phyloP scores from a whole-genome alignment of 2,113 vertebrate genomes.

The Cygnus atratus region DNA sequence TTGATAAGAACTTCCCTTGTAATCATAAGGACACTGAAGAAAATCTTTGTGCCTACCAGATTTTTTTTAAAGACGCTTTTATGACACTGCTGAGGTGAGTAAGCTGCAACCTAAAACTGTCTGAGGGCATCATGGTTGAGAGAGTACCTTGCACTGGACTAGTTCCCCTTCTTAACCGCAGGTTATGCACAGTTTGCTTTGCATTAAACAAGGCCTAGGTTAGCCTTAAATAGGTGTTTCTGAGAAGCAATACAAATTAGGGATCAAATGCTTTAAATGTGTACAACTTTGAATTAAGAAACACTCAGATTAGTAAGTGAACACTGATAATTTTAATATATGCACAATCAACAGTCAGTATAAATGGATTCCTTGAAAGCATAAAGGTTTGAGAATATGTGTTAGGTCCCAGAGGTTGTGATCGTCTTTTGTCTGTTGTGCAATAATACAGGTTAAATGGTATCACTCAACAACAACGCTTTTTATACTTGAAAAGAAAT shows the following conservation, averaged over 20 bases:
- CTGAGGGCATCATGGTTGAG: not conserved
- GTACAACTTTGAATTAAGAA: not conserved
- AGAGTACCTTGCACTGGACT: not conserved
- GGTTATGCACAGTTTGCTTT: not conserved
- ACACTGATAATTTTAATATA: not conserved
- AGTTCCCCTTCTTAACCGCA: not conserved
- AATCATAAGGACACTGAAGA: not conserved
- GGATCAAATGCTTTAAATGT: constrained; percentile 9
- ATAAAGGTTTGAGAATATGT: not conserved
- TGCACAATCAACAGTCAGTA: not conserved
- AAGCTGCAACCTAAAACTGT: not conserved
- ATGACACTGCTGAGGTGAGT: not conserved
- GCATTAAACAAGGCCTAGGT: not conserved
- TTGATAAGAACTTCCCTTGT: not conserved
- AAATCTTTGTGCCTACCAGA: constrained; percentile 38
- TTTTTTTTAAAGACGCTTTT: not conserved
- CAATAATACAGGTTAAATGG: constrained; percentile 66
- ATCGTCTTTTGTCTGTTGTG: constrained; percentile 64
- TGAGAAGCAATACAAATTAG: constrained; percentile 42
- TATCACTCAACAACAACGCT: constrained; percentile 68
- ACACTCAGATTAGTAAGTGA: not conserved
- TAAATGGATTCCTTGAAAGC: constrained; percentile 40
- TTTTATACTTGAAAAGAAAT: constrained; percentile 81
- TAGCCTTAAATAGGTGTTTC: constrained; percentile 35
- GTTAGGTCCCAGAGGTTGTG: not conserved